Base-by-base conservation (phyloP, 2,888 invertebrate species). In the Hymenopus coronatus region DNA sequence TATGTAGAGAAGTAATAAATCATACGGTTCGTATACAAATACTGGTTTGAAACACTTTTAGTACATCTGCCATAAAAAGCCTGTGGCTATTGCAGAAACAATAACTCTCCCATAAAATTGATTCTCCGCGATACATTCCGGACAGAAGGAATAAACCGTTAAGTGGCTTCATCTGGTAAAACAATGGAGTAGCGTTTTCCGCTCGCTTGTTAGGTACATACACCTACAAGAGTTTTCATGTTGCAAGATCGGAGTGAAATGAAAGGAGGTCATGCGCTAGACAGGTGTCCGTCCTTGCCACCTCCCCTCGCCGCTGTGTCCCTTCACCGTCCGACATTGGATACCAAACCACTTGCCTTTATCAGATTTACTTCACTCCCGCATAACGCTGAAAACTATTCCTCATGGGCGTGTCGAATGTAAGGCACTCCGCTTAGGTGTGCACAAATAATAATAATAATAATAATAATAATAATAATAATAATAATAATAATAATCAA, bases 261-360 rank as follows among this genome's bases (percentile, higher is more conserved):
- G 87, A 82, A 40, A 82, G 82, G 82, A 82, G 82, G 33, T 87
- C 87, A 40, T 15, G n/a, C 46, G 27, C 85, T 46, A 85, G 85
- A 30, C 40, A 82, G 87, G 82, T 87, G 87, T 87, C 12, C 87
- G 87, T 87, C 87, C 87, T 87, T 87, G 87, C 82, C 87, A 30
- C 82, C 87, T 25, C 87, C 82, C 30, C 82, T 82, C 82, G 81
- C 54, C 20, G 54, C 54, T 25, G 14, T 70, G 15, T 70, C 54
- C 54, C 54, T 70, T 70, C 54, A 70, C 54, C 54, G 25, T 20
- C 54, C 54, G 54, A 70, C 54, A 70, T 70, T 70, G 54, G 54
- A 14, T 1, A 70, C 54, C 54, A 20, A 70, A 20, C 46, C 4
- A 14, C 30, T 4, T 33, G 33, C 33, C 54, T 15, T 54, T 54